Evolutionary conservation across 2,888 invertebrate genomes (phyloP).

Genomic region (Agrenia bidenticulata): DNA sequence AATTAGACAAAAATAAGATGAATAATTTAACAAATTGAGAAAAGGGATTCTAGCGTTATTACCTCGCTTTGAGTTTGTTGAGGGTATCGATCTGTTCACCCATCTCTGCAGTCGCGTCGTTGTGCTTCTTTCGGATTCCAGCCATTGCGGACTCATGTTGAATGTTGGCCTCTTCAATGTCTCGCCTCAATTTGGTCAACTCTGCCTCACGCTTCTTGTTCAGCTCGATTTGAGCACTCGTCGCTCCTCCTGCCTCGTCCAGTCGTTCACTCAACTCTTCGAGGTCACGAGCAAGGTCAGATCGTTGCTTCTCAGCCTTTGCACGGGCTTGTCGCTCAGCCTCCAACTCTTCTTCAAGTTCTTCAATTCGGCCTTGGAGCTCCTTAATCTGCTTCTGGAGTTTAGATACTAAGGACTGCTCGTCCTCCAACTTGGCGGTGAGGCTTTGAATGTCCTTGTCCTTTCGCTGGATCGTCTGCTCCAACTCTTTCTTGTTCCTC

Average conservation of each 20-base stretch:
- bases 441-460: slow-evolving; percentile 97
- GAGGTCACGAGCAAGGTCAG: slow-evolving; percentile 93
- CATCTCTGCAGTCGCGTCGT: slow-evolving; percentile 98
- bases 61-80: slow-evolving; percentile 98
- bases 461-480: slow-evolving; percentile 96
- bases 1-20: not conserved
- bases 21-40: not conserved
- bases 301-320: slow-evolving; percentile 93
- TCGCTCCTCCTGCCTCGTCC: slow-evolving; percentile 98
- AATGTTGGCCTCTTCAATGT: slow-evolving; percentile 97
- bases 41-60: not conserved
- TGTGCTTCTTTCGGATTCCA: slow-evolving; percentile 98
- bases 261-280: slow-evolving; percentile 95
- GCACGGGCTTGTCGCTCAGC: slow-evolving; percentile 82
- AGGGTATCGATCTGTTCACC: slow-evolving; percentile 99
- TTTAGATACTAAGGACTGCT: slow-evolving; percentile 95
- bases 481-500: slow-evolving; percentile 96
- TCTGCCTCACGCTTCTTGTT: slow-evolving; percentile 99
- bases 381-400: slow-evolving; percentile 99
- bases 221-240: slow-evolving; percentile 85
- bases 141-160: slow-evolving; percentile 97
- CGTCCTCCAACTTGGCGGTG: slow-evolving; percentile 96
- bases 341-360: slow-evolving; percentile 98
- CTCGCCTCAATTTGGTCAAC: slow-evolving; percentile 95
- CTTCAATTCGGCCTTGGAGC: slow-evolving; percentile 95